These are phyloP conservation scores for Drosophila meridiana DNA, from an alignment of 2,888 invertebrate species.

Conservation along the genomic window DNA sequence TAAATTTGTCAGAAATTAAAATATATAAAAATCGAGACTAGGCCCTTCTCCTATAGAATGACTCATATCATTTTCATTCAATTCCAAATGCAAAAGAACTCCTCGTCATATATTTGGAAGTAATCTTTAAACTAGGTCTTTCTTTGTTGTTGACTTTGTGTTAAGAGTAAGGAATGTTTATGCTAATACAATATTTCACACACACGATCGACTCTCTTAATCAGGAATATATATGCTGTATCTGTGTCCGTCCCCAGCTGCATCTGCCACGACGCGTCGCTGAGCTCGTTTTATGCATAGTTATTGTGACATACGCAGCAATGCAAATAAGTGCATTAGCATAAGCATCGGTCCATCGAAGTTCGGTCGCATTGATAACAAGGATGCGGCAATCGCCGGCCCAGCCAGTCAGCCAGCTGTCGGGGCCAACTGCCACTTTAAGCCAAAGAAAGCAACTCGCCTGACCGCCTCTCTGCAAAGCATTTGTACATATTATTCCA, in stretches of 20 bases:
- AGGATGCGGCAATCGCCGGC: constrained; percentile 18
- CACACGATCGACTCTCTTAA: not conserved
- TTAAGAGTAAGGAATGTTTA: not conserved
- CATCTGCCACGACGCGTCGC: not conserved
- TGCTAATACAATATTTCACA: not conserved
- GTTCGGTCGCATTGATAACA: constrained; percentile 49
- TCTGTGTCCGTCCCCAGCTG: not conserved
- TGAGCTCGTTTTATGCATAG: not conserved
- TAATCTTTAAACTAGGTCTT: no score
- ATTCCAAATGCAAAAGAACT: no score
- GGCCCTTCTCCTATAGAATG: no score
- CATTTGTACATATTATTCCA: constrained; percentile 59
- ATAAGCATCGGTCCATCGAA: constrained; percentile 23
- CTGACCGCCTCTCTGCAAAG: constrained; percentile 53
- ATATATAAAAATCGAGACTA: no score
- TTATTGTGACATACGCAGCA: constrained; percentile 7
- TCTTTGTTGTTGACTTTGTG: not conserved
- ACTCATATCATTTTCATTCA: no score
- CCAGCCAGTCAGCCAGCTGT: constrained; percentile 4
- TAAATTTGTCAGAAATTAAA: no score
- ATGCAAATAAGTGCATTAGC: constrained; percentile 36
- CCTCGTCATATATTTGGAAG: no score
- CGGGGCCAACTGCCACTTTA: constrained; percentile 53
- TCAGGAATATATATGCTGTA: not conserved
- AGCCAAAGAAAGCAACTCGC: constrained; percentile 34